Base-by-base conservation (phyloP, 2,888 invertebrate species). In the Cryptosula pallasiana region DNA sequence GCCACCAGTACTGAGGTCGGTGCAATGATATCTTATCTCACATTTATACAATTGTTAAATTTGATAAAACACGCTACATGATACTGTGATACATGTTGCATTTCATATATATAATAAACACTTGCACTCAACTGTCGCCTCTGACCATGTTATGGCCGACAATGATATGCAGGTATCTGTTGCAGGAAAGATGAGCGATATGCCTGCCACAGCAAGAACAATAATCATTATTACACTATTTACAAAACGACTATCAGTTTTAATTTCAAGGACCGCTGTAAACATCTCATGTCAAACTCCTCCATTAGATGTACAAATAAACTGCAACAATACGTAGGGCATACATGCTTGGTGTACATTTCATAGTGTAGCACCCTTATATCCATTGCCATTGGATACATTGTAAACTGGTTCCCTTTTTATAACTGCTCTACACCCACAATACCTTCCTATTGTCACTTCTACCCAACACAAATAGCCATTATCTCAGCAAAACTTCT, bases 271-370 rank as follows among this genome's bases (percentile, higher is more conserved):
- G 63, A 63, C 25, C 5, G 25, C 9, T 32, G 63, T 63, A 63
- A 63, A 63, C 63, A 63, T 63, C 63, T 63, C 63, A 63, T 63
- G 32, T 32, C 32, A 63, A 25, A 63, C 27, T 63, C 9, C 63
- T 32, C 63, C 63, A 63, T 63, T 63, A 63, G 32, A 63, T 63
- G 63, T 63, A 63, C 63, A 63, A 63, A 63, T 63, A 63, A 63
- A 63, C 29, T 45, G 45, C 32, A 63, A 63, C 63, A 63, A 63
- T 45, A 20, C 9, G 5, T 13, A 13, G 45, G 20, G 45, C 20
- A 45, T 20, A 20, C 45, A 45, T n/a, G n/a, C n/a, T 20, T 9
- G 45, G 45, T 55, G 25, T 55, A 20, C 55, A 55, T 55, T 55
- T 23, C 55, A 55, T 5, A 13, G 9, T 55, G 55, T 55, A 55